Percentiles rank a stretch among this genome's conserved stretches.
Conservation (phyloP, 2,797 vertebrate species). For the Brachyrhaphis roseni region DNA sequence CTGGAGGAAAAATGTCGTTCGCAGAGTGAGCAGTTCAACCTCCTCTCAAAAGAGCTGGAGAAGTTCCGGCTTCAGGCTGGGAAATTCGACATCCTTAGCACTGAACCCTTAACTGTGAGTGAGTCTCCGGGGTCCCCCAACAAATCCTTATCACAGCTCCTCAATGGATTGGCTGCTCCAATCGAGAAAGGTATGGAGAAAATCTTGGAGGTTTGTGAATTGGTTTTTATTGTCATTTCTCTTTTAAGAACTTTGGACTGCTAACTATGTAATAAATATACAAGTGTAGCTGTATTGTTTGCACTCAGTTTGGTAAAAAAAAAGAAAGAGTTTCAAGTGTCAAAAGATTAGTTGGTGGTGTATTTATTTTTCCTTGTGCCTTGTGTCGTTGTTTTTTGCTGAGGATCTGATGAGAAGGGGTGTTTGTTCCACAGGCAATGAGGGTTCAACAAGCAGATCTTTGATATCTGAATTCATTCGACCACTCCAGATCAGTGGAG, state of each 20-base stretch:
- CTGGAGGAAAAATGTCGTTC: constrained; percentile 95
- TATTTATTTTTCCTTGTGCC: neutral
- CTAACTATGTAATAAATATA: neutral
- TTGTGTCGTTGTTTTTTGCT: neutral
- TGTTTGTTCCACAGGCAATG: constrained; percentile 83
- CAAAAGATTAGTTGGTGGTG: neutral
- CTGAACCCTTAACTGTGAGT: constrained; percentile 74
- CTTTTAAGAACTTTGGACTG: neutral
- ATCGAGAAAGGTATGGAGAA: constrained; percentile 85
- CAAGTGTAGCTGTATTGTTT: neutral
- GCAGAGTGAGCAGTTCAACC: constrained; percentile 97
- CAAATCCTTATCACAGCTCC: constrained; percentile 87
- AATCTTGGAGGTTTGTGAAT: neutral
- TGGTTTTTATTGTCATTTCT: neutral
- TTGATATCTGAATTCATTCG: constrained; percentile 90
- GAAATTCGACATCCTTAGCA: constrained; percentile 88
- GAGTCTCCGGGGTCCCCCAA: constrained; percentile 82
- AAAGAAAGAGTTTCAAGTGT: neutral
- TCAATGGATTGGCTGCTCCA: constrained; percentile 92
- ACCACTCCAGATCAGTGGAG: constrained; percentile 87
- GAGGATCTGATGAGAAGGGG: constrained; percentile 27
- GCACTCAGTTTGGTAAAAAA: neutral
- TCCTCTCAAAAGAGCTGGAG: constrained; percentile 94
- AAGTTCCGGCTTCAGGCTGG: constrained; percentile 92
- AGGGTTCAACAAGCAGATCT: constrained; percentile 84